These are phyloP conservation scores for Lagocephalus sceleratus DNA, from an alignment of 2,797 vertebrate species.

Conservation along the genomic window DNA sequence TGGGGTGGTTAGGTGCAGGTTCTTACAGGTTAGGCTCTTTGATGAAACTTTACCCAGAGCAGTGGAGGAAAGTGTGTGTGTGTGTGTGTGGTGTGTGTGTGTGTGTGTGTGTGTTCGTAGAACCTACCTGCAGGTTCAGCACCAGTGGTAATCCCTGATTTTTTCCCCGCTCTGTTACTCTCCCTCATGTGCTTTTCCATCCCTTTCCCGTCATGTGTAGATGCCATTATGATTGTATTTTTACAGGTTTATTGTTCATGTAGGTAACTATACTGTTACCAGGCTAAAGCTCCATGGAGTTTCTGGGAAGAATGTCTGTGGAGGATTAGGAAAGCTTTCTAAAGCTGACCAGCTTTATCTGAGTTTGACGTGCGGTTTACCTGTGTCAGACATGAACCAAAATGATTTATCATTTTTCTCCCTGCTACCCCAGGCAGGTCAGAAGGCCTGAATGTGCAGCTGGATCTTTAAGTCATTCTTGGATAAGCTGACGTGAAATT, in stretches of 20 bases:
- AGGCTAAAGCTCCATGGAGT: conserved; percentile 21
- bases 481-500: background rate
- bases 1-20: background rate
- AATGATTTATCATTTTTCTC: conserved; percentile 23
- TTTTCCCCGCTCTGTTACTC: background rate
- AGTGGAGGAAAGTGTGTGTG: too few species aligned
- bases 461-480: background rate
- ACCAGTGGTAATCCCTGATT: conserved; percentile 11
- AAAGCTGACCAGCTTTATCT: conserved; percentile 24
- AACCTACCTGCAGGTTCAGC: conserved; percentile 7
- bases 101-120: background rate
- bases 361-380: conserved; percentile 24
- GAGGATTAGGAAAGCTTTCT: conserved; percentile 34
- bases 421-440: conserved; percentile 4
- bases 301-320: conserved; percentile 34
- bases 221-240: conserved; percentile 42
- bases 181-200: background rate
- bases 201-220: conserved; percentile 10
- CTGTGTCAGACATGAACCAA: conserved; percentile 15
- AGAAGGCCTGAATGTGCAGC: background rate
- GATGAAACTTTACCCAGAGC: too few species aligned
- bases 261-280: conserved; percentile 38
- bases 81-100: too few species aligned
- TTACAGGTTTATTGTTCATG: conserved; percentile 27
- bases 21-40: too few species aligned